A percentile compares a stretch with the other conserved stretches of the same genome.
Conservation (phyloP, 1,140 invertebrate species). For the Laupala kohalensis region DNA sequence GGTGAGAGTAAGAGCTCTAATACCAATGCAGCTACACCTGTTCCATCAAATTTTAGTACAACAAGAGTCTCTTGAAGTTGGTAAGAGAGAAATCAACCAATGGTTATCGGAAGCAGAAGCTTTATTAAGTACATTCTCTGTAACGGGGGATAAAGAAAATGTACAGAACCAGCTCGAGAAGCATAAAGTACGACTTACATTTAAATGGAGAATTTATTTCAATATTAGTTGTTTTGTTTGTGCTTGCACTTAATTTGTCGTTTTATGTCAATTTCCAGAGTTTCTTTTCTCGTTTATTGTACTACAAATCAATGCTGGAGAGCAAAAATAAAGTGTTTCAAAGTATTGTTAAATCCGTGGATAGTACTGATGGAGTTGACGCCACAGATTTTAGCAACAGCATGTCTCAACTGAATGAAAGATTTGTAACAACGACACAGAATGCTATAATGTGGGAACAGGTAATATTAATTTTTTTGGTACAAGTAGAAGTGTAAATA, state of each 20-base stretch:
- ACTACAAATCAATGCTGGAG: conserved; percentile 86
- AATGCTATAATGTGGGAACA: conserved; percentile 65
- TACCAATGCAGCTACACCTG: conserved; percentile 64
- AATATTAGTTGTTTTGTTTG: no score
- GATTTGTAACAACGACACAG: conserved; percentile 61
- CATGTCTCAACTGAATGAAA: conserved; percentile 68
- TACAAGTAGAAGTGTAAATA: not conserved
- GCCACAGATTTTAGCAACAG: conserved; percentile 51
- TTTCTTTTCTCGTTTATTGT: conserved; percentile 75
- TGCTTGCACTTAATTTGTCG: no score
- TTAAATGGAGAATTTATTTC: no score
- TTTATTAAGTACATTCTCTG: conserved; percentile 44
- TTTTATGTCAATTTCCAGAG: conserved; percentile 37
- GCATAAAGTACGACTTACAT: conserved; percentile 48
- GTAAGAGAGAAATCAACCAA: conserved; percentile 65
- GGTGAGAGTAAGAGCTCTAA: conserved; percentile 63
- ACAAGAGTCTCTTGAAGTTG: conserved; percentile 76
- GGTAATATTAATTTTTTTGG: conserved; percentile 17
- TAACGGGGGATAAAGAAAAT: conserved; percentile 55
- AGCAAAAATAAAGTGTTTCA: conserved; percentile 90
- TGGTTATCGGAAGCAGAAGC: conserved; percentile 78
- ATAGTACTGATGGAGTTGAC: conserved; percentile 55
- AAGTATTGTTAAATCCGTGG: conserved; percentile 67
- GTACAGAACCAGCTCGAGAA: conserved; percentile 61
- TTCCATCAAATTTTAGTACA: conserved; percentile 76